These are phyloP conservation scores for Benthosema pterotum DNA, from an alignment of 2,797 vertebrate species.

Conservation along the genomic window DNA sequence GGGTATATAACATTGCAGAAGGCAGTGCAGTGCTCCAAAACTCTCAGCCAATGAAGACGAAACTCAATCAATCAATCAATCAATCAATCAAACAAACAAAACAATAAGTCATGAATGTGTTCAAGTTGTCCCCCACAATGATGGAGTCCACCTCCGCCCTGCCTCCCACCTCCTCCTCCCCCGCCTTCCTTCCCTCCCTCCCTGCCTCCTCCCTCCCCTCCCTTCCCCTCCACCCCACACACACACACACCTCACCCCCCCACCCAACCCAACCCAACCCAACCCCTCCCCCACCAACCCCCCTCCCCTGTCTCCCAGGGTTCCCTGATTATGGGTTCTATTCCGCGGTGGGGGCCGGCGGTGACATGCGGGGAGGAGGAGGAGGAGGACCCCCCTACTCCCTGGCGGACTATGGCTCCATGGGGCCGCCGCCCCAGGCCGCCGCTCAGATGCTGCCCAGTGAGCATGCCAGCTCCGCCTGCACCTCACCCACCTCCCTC, in stretches of 20 bases:
- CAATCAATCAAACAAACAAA: too few species aligned
- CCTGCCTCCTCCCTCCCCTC: conserved; percentile 50
- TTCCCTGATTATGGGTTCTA: conserved; percentile 83
- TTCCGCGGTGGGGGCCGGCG: conserved; percentile 77
- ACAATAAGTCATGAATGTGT: conserved; percentile 49
- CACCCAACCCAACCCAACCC: not conserved
- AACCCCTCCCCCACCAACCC: not conserved
- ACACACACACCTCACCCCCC: not conserved
- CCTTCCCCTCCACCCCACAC: conserved; percentile 47
- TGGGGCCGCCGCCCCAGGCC: conserved; percentile 71
- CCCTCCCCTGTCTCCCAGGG: conserved; percentile 65
- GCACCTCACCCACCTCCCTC: conserved; percentile 73
- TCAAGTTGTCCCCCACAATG: conserved; percentile 63
- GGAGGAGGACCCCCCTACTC: conserved; percentile 79
- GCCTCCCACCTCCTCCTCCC: conserved; percentile 10
- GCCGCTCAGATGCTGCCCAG: conserved; percentile 79
- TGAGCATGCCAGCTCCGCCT: conserved; percentile 77
- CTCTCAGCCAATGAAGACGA: conserved; percentile 32
- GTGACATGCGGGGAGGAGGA: conserved; percentile 71
- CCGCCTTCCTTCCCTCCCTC: conserved; percentile 20
- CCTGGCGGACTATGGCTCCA: conserved; percentile 81
- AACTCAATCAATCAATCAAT: conserved; percentile 22
- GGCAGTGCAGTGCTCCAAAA: not conserved
- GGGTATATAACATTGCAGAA: conserved; percentile 16
- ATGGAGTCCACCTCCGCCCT: conserved; percentile 57